phyloP scores from a whole-genome alignment of 2,888 invertebrate species.

The Perithous albicinctus region DNA sequence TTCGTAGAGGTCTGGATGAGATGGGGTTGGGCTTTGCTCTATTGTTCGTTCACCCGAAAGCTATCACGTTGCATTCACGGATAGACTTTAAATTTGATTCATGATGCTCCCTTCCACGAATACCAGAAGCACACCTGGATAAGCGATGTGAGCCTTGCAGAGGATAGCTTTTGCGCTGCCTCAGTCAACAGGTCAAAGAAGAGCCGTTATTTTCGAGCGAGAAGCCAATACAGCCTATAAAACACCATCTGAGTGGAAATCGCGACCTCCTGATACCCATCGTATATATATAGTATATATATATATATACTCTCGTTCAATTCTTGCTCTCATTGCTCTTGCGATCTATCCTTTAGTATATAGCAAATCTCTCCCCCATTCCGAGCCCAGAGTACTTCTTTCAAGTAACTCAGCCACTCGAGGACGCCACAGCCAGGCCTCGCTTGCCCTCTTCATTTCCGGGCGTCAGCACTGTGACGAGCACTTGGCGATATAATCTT shows the following conservation, averaged over 20 bases:
- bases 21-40: constrained; percentile 25
- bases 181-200: constrained; percentile 5
- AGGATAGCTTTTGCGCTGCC: not conserved
- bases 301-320: not conserved
- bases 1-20: constrained; percentile 4
- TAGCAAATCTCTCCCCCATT: too few relatives aligned
- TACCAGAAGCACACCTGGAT: not conserved
- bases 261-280: not conserved
- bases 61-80: constrained; percentile 61
- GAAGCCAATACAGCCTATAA: constrained; percentile 1
- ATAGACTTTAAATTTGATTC: constrained; percentile 67
- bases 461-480: constrained; percentile 66
- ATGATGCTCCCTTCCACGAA: constrained; percentile 46
- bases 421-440: constrained; percentile 52
- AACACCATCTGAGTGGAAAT: constrained; percentile 6
- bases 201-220: constrained; percentile 3
- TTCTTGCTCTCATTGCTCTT: constrained; percentile 8
- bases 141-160: not conserved
- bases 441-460: constrained; percentile 68
- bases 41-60: constrained; percentile 60
- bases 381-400: constrained; percentile 10
- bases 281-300: too few relatives aligned
- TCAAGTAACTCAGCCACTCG: constrained; percentile 55
- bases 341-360: constrained; percentile 8
- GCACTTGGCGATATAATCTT: constrained; percentile 64